Conservation (phyloP, 2,797 vertebrate species). For the Capromys pilorides region DNA sequence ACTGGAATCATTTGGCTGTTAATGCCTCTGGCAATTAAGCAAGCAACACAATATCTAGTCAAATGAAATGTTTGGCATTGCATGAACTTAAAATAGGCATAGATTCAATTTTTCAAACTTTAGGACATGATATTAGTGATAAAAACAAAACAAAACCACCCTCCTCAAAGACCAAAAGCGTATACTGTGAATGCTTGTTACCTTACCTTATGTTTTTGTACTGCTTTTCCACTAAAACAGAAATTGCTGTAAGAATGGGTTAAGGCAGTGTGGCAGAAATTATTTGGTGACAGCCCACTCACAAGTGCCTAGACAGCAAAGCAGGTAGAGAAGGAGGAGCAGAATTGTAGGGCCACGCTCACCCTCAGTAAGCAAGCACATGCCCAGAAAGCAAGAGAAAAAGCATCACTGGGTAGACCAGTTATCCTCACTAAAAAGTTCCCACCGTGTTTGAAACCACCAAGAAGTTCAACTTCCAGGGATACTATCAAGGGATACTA, state of each 20-base stretch:
- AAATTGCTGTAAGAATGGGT: neutral
- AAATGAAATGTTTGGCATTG: neutral
- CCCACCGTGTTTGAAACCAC: neutral
- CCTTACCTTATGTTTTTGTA: neutral
- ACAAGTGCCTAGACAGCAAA: neutral
- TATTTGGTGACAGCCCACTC: neutral
- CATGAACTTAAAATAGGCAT: neutral
- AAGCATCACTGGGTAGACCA: neutral
- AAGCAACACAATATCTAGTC: neutral
- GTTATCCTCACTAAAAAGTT: neutral
- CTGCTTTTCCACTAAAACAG: neutral
- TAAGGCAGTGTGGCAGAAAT: neutral
- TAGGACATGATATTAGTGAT: neutral
- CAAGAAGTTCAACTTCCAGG: constrained; percentile 52
- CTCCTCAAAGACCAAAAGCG: neutral
- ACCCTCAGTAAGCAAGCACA: neutral
- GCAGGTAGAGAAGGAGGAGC: neutral
- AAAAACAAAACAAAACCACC: neutral
- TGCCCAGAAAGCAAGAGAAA: neutral
- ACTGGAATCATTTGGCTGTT: neutral
- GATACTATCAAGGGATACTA: constrained; percentile 57
- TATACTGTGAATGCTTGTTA: neutral
- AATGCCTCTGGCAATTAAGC: neutral
- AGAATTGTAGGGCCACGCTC: neutral
- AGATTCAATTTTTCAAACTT: constrained; percentile 3